Base-by-base conservation (phyloP, 2,888 invertebrate genomes). In the Heliconius sara region DNA sequence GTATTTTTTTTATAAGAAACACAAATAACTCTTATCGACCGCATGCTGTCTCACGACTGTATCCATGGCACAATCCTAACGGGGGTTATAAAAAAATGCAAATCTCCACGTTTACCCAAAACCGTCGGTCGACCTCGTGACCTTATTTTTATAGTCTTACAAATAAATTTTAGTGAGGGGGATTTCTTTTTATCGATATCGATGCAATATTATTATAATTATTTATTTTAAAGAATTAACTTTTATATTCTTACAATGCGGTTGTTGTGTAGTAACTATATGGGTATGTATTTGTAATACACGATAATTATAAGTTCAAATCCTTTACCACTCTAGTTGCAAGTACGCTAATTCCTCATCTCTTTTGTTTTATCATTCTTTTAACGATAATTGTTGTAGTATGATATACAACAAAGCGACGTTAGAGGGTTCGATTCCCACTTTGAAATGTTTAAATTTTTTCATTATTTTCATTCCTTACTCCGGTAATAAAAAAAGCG, bases 101-200 rank as follows among this genome's bases (percentile, higher is more conserved):
- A 83, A 83, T 84, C 78, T 81, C 81, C 72, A 79, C 83, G 84
- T 80, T 86, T 84, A 84, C 86, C 87, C 83, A 89, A 89, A 90
- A 87, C 86, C 83, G 85, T 79, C 85, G 82, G 83, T 81, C 87
- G 90, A 89, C 92, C 91, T 83, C 88, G 85, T 92, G 88, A 91
- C 92, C 92, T 90, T 91, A 90, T 89, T 85, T 83, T 79, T 90
- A 90, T 89, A 90, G 84, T 89, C 90, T 85, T 85, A 88, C 89
- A 73, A 57, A 66, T 65, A 65, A 43, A 43, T 47, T 47, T 57
- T 75, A 80, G 80, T 78, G 86, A 83, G 82, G 84, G 87, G 87
- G 87, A 87, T 34, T 13, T 16, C n/a, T 34, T 13, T 75, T 27
- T 52, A 80, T 80, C 80, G 78, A 80, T 79, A 78, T 76, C 79